A percentile compares a stretch with the other conserved stretches of the same genome.
Evolutionary conservation across 1,140 invertebrate genomes (phyloP).

Genomic region (Chymomyza costata): DNA sequence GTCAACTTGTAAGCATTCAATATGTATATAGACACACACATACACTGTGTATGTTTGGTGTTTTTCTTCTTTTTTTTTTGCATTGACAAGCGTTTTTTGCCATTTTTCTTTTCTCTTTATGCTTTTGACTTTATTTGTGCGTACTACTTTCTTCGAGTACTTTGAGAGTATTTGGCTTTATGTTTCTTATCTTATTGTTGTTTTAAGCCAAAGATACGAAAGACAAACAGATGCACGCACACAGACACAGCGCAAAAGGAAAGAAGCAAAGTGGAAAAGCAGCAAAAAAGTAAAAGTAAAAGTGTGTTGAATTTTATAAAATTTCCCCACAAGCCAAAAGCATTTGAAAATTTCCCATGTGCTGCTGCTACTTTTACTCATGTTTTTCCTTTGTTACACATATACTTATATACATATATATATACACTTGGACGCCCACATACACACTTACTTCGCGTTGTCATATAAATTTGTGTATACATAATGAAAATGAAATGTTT

Average conservation of each 20-base stretch:
- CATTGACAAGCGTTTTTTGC: conserved; percentile 29
- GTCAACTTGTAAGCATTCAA: conserved; percentile 65
- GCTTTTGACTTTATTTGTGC: conserved; percentile 15
- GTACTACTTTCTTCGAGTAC: conserved; percentile 14
- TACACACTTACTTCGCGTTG: conserved; percentile 22
- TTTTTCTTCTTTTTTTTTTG: conserved; percentile 27
- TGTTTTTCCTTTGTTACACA: conserved; percentile 26
- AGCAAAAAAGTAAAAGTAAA: conserved; percentile 54
- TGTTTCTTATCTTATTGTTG: conserved; percentile 64
- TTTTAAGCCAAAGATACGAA: conserved; percentile 23
- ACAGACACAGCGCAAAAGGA: conserved; percentile 15
- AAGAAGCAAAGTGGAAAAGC: no score
- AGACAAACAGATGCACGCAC: conserved; percentile 16
- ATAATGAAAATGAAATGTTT: conserved; percentile 53
- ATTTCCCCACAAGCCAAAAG: conserved; percentile 47
- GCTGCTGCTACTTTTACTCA: conserved; percentile 42
- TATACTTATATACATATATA: conserved; percentile 7
- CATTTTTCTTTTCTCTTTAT: conserved; percentile 12
- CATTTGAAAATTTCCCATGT: conserved; percentile 65
- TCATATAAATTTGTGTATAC: conserved; percentile 33
- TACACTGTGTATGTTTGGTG: conserved; percentile 1
- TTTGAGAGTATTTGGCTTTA: conserved; percentile 41
- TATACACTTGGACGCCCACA: not conserved
- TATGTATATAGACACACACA: conserved; percentile 21
- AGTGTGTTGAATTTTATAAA: conserved; percentile 66